These are phyloP conservation scores for Lagodon rhomboides DNA, from an alignment of 2,797 vertebrate genomes.

Conservation along the genomic window DNA sequence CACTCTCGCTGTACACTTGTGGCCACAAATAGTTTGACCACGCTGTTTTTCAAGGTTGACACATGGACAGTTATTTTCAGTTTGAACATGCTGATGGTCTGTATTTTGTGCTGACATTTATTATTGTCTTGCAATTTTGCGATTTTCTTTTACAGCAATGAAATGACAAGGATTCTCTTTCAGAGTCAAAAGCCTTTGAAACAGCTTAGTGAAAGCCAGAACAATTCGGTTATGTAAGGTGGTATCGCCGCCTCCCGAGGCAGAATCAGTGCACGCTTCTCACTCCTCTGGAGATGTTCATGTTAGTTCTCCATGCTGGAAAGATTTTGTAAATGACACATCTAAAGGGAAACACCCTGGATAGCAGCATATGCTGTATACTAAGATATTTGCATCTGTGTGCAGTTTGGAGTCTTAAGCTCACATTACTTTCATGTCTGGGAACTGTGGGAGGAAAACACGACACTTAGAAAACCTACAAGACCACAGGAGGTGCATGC, in stretches of 20 bases:
- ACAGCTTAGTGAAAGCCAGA: conserved; percentile 8
- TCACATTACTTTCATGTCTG: background rate
- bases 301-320: background rate
- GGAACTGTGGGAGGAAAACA: background rate
- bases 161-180: conserved; percentile 33
- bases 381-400: background rate
- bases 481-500: background rate
- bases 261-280: background rate
- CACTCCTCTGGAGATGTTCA: conserved; percentile 11
- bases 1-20: conserved; percentile 10
- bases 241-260: background rate
- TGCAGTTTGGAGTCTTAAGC: background rate
- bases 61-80: conserved; percentile 39
- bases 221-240: conserved; percentile 21
- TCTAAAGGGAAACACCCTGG: background rate
- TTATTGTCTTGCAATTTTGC: conserved; percentile 8
- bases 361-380: background rate
- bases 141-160: conserved; percentile 1
- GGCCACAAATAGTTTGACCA: conserved; percentile 55
- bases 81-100: conserved; percentile 19
- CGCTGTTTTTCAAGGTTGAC: conserved; percentile 32
- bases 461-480: background rate
- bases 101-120: conserved; percentile 44
- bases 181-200: conserved; percentile 13
- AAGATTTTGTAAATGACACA: background rate